A percentile compares a stretch with the other conserved stretches of the same genome.
Evolutionary conservation across 2,888 invertebrate species (phyloP).

Genomic region (Yponomeuta malinellus): DNA sequence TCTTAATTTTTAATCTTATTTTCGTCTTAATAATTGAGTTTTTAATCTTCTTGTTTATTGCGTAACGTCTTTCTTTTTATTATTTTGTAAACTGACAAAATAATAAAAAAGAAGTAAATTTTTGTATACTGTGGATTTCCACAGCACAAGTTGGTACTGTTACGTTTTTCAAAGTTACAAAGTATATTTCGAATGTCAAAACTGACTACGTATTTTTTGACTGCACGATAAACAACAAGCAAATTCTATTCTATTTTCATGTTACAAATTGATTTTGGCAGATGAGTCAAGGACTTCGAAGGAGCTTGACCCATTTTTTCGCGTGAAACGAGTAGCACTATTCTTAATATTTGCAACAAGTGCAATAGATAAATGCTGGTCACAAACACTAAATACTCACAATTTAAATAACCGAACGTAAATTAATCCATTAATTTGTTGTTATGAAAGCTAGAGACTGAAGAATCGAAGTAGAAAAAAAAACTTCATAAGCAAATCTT

Average conservation of each 20-base stretch:
- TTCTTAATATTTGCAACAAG: background rate
- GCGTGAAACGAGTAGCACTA: background rate
- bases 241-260: constrained; percentile 13
- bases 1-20: background rate
- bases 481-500: too few relatives aligned
- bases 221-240: constrained; percentile 10
- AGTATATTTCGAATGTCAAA: background rate
- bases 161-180: background rate
- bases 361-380: background rate
- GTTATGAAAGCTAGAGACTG: background rate
- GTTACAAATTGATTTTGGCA: constrained; percentile 15
- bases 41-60: background rate
- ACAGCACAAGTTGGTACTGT: background rate
- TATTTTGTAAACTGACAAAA: too few relatives aligned
- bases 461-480: background rate
- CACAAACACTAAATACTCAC: background rate
- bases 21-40: background rate
- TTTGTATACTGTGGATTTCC: too few relatives aligned
- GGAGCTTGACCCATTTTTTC: constrained; percentile 11
- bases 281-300: constrained; percentile 14
- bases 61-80: background rate
- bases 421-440: too few relatives aligned
- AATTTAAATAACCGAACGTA: background rate
- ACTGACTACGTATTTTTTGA: background rate
- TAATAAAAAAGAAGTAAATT: too few relatives aligned